Base-by-base conservation (phyloP, 2,797 vertebrate genomes). In the Melanotaenia nigrans region DNA sequence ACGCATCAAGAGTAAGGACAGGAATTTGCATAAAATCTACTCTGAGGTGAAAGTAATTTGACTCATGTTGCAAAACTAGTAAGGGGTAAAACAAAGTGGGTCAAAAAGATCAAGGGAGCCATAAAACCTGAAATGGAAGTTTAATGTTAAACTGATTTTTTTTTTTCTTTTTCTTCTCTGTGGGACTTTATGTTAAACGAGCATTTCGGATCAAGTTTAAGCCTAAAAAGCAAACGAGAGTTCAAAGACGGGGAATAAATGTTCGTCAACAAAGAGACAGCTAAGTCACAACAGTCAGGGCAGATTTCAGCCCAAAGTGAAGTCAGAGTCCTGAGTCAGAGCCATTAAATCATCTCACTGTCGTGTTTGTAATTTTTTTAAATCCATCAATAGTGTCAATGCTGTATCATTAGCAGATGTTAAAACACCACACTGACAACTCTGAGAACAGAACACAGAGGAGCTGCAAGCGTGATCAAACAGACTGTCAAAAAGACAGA, bases 1-100 rank as follows among this genome's bases (percentile, higher is more conserved):
- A 3, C 59, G 71, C 47, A 62, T 61, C 55, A 38, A 1, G 28
- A 70, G 1, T 4, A 30, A 42, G 32, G 49, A 64, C 9, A 9
- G 33, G 24, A 51, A 65, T 59, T 55, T 59, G 54, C 68, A 75
- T 65, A n/a, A 78, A 67, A 63, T 60, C 10, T n/a, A 49, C 51
- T 35, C 24, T 9, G 20, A 63, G 32, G 5, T 71, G 20, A 45
- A n/a, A 22, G 36, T 58, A 32, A 66, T 78, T 5, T 65, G 1
- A 65, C 70, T 75, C 64, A 3, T 5, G 61, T 28, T 53, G 56
- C 12, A 71, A 68, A 62, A 61, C 12, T 11, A 69, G 66, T 0
- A 7, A 20, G 14, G 20, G 2, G 0, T 55, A 18, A 65, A 77
- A 60, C 10, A 35, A 40, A 16, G 18, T 42, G 18, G 25, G 0